phyloP scores from a whole-genome alignment of 2,113 vertebrate species.

The Benitochromis conjunctus region DNA sequence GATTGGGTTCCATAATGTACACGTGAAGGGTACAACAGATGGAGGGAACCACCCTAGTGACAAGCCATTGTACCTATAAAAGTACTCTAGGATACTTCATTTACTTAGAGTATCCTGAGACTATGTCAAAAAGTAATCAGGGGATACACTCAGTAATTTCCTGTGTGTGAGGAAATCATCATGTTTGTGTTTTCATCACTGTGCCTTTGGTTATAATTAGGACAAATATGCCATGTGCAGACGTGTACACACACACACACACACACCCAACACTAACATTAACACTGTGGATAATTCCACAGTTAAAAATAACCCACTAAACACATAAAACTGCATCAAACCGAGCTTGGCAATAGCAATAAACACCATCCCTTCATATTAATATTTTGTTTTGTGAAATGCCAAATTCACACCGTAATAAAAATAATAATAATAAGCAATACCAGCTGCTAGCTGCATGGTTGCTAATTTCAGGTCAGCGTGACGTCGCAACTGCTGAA shows the following conservation, averaged over 20 bases:
- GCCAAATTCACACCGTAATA: background rate
- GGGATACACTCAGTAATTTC: background rate
- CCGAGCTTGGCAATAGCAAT: conserved; percentile 1
- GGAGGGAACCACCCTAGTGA: background rate
- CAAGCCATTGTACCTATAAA: background rate
- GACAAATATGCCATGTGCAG: conserved; percentile 17
- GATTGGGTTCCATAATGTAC: background rate
- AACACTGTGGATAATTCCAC: conserved; percentile 3
- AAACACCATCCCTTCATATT: background rate
- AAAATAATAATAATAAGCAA: background rate
- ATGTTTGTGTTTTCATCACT: conserved; percentile 8
- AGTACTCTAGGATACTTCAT: background rate
- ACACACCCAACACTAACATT: background rate
- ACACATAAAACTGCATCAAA: conserved; percentile 20
- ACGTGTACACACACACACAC: background rate
- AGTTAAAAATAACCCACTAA: conserved; percentile 30
- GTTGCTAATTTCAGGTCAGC: conserved; percentile 1
- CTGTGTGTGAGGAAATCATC: background rate
- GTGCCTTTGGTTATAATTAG: conserved; percentile 38
- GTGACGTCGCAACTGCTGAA: background rate
- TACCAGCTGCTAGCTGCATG: conserved; percentile 1
- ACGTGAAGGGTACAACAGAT: background rate
- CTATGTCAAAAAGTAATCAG: background rate
- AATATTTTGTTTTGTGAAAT: background rate
- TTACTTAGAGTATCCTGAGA: background rate